Evolutionary conservation across 2,888 invertebrate genomes (phyloP).

Genomic region (Blastobasis lacticolella): DNA sequence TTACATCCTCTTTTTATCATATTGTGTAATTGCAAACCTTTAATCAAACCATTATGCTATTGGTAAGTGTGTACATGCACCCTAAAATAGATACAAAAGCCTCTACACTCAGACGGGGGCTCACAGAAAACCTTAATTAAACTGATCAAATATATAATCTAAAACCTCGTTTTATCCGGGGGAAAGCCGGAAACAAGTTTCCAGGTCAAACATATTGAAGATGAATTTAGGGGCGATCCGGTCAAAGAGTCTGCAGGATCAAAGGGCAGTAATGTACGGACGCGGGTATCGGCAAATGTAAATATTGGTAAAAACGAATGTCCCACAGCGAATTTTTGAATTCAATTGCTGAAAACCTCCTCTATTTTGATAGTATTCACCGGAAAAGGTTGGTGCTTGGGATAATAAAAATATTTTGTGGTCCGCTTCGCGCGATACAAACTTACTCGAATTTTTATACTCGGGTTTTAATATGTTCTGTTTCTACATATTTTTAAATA

Average conservation of each 20-base stretch:
- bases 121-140: constrained; percentile 4
- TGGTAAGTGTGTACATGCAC: too few species aligned
- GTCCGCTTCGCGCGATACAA: too few species aligned
- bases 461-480: too few species aligned
- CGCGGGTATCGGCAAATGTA: constrained; percentile 27
- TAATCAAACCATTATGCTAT: too few species aligned
- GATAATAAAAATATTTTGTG: too few species aligned
- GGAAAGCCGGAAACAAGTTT: constrained; percentile 23
- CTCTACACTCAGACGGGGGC: neutral
- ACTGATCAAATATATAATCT: constrained; percentile 7
- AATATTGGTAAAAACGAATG: constrained; percentile 29
- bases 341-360: constrained; percentile 11
- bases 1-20: too few species aligned
- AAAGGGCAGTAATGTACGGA: constrained; percentile 35
- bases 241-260: constrained; percentile 40
- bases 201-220: constrained; percentile 33
- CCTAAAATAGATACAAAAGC: too few species aligned
- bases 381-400: too few species aligned
- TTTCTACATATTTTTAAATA: too few species aligned
- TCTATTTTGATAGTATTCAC: too few species aligned
- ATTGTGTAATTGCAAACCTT: too few species aligned
- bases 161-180: constrained; percentile 11
- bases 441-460: too few species aligned
- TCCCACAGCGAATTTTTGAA: constrained; percentile 20
- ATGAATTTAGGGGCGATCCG: constrained; percentile 35